Evolutionary conservation across 2,888 invertebrate genomes (phyloP).

Genomic region (Drosophila dives): DNA sequence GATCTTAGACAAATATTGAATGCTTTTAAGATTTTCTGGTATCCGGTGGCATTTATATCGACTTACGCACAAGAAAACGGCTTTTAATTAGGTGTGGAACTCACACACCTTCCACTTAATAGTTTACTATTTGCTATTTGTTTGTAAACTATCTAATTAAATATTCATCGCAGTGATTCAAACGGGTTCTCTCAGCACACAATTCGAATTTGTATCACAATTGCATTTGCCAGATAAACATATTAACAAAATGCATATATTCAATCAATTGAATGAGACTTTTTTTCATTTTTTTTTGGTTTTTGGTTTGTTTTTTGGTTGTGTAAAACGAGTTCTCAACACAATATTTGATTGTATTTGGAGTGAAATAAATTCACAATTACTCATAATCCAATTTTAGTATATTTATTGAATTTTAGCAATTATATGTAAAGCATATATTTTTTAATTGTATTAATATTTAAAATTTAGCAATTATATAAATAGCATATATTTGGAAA

Average conservation of each 20-base stretch:
- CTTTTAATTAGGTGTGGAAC: conserved; percentile 22
- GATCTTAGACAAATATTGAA: conserved; percentile 25
- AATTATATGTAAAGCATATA: too few relatives aligned
- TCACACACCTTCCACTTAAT: conserved; percentile 1
- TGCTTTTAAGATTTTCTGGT: conserved; percentile 24
- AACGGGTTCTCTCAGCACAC: conserved; percentile 27
- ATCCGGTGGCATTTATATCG: conserved; percentile 12
- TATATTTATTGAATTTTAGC: not conserved
- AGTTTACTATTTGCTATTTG: conserved; percentile 4
- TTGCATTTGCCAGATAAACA: not conserved
- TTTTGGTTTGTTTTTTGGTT: too few relatives aligned
- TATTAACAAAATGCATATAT: not conserved
- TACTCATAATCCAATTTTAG: not conserved
- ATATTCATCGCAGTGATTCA: conserved; percentile 8
- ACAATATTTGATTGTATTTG: not conserved
- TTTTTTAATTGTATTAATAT: not conserved
- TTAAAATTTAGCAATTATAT: not conserved
- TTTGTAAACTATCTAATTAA: conserved; percentile 1
- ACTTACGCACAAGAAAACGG: conserved; percentile 33
- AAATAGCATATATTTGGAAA: not conserved
- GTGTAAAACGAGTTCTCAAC: not conserved
- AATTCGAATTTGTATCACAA: not conserved
- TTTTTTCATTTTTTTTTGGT: not conserved
- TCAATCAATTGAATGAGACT: not conserved
- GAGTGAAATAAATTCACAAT: not conserved